Conservation (phyloP, 1,140 invertebrate species). For the Drosophila ananassae region DNA sequence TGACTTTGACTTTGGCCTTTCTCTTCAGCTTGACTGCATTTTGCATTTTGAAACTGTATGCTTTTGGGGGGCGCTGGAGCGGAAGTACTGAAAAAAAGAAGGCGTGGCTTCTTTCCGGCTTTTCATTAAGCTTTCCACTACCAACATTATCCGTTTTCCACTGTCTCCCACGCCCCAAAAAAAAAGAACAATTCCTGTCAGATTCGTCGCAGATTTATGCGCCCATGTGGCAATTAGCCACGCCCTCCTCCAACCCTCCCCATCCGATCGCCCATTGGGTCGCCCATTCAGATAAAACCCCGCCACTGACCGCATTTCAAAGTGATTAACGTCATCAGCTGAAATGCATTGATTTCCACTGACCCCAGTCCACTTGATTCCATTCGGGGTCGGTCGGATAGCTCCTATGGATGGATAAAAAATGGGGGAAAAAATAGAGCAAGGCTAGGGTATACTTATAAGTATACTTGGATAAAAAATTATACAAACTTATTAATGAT, state of each 20-base stretch:
- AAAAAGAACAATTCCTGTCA: not conserved
- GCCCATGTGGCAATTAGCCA: constrained; percentile 14
- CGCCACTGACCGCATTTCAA: constrained; percentile 41
- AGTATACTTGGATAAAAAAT: too few species aligned
- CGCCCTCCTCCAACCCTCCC: not conserved
- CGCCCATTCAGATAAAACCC: constrained; percentile 20
- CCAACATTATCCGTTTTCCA: constrained; percentile 6
- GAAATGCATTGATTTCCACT: constrained; percentile 37
- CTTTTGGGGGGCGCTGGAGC: constrained; percentile 51
- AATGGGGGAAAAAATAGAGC: too few species aligned
- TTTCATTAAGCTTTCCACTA: constrained; percentile 9
- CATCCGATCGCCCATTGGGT: too few species aligned
- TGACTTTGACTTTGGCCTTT: constrained; percentile 39
- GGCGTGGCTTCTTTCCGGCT: not conserved
- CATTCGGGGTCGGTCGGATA: not conserved
- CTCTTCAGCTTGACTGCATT: constrained; percentile 30
- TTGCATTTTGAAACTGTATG: not conserved
- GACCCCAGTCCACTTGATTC: not conserved
- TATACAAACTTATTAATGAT: too few species aligned
- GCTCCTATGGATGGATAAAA: not conserved
- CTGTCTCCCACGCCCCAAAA: not conserved
- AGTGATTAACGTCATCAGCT: constrained; percentile 28
- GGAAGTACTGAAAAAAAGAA: constrained; percentile 49
- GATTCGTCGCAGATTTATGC: not conserved
- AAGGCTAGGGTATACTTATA: too few species aligned